phyloP scores from a whole-genome alignment of 2,888 invertebrate genomes.

The Nomada fucata region DNA sequence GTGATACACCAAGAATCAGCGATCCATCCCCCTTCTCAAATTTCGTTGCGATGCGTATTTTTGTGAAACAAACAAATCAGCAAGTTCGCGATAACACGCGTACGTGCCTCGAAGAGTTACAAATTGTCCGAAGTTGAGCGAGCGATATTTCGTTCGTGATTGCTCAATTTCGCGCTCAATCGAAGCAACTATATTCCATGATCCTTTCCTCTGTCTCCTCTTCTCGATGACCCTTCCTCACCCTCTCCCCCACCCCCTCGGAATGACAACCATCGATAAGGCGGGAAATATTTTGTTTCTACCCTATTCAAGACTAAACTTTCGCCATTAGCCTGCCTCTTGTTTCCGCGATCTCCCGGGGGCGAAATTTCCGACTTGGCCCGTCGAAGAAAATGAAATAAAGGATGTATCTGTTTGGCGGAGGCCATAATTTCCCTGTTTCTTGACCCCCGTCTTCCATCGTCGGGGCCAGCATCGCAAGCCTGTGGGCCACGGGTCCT shows the following conservation, averaged over 20 bases:
- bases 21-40: constrained; percentile 22
- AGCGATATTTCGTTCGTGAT: neutral
- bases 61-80: neutral
- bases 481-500: constrained; percentile 80
- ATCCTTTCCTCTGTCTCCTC: constrained; percentile 14
- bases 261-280: constrained; percentile 61
- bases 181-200: constrained; percentile 43
- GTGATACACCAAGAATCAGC: constrained; percentile 37
- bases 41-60: neutral
- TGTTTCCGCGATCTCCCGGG: constrained; percentile 15
- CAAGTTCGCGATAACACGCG: too few relatives aligned
- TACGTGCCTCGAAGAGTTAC: too few relatives aligned
- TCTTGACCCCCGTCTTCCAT: constrained; percentile 67
- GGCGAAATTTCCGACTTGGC: constrained; percentile 49
- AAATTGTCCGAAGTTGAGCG: neutral
- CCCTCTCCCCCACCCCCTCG: neutral
- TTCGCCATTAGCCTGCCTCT: constrained; percentile 53
- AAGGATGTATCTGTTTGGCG: constrained; percentile 75
- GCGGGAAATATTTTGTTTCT: constrained; percentile 63
- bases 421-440: constrained; percentile 74
- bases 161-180: constrained; percentile 41
- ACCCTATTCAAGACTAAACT: constrained; percentile 44
- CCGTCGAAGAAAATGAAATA: constrained; percentile 68
- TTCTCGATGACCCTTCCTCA: constrained; percentile 1
- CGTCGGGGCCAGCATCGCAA: constrained; percentile 55